Conservation (phyloP, 2,888 invertebrate genomes). For the Leucozona laternaria region DNA sequence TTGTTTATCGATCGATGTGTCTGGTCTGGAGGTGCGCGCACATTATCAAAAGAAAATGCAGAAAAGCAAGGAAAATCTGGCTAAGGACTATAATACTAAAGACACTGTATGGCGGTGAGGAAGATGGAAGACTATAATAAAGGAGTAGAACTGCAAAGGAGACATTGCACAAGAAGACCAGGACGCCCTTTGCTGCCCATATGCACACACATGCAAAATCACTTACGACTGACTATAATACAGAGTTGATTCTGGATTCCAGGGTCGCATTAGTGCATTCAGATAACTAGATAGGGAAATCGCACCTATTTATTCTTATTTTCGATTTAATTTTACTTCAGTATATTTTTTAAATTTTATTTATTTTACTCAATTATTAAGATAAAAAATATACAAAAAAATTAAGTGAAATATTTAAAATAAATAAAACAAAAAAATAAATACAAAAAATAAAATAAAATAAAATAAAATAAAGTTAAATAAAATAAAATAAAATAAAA, state of each 20-base stretch:
- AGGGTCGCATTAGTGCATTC: not conserved
- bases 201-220: conserved; percentile 24
- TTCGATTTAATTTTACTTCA: not conserved
- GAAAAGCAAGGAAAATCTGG: conserved; percentile 63
- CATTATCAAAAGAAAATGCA: conserved; percentile 62
- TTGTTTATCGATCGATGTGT: conserved; percentile 72
- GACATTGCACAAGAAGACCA: conserved; percentile 22
- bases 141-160: conserved; percentile 13
- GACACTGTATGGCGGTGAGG: conserved; percentile 24
- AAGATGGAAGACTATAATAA: not conserved
- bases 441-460: too few relatives aligned
- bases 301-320: not conserved
- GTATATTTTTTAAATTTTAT: too few relatives aligned
- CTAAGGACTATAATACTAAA: conserved; percentile 46
- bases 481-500: too few relatives aligned
- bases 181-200: conserved; percentile 45
- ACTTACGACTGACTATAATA: not conserved
- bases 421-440: too few relatives aligned
- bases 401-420: too few relatives aligned
- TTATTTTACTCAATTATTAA: too few relatives aligned
- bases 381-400: too few relatives aligned
- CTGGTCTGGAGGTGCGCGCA: conserved; percentile 62
- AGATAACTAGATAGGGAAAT: too few relatives aligned
- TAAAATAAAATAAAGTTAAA: too few relatives aligned
- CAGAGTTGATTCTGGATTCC: not conserved